phyloP scores from a whole-genome alignment of 2,888 invertebrate genomes.

The Drosophila birchii region DNA sequence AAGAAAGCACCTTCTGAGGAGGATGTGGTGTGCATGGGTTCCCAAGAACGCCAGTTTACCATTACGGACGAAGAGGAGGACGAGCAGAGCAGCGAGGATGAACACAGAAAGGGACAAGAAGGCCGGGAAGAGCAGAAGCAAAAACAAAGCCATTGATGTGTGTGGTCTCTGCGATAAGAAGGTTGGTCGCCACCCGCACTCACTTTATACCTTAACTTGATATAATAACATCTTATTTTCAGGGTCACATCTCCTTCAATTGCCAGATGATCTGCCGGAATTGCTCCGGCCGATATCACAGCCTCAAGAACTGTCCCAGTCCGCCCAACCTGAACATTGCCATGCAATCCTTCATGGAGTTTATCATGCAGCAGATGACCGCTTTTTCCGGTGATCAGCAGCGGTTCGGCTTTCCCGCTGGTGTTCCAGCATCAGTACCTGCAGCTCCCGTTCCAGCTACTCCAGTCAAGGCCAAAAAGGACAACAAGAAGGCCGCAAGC shows the following conservation, averaged over 20 bases:
- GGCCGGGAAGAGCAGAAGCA: constrained; percentile 23
- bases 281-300: constrained; percentile 78
- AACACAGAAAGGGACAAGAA: constrained; percentile 27
- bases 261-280: constrained; percentile 82
- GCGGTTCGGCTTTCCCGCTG: constrained; percentile 51
- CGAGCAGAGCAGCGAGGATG: constrained; percentile 20
- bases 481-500: constrained; percentile 44
- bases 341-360: constrained; percentile 82
- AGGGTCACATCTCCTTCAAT: constrained; percentile 82
- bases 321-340: constrained; percentile 80
- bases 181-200: constrained; percentile 49
- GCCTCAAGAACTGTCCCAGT: constrained; percentile 76
- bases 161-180: constrained; percentile 81
- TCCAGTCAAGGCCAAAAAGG: constrained; percentile 52
- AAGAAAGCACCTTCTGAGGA: constrained; percentile 61
- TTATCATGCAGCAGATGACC: constrained; percentile 79
- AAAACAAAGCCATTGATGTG: constrained; percentile 14
- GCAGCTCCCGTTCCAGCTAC: constrained; percentile 2
- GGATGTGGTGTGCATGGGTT: constrained; percentile 82
- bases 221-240: not conserved
- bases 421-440: not conserved
- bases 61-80: constrained; percentile 74
- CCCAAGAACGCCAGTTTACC: constrained; percentile 60
- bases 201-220: no score
- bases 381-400: constrained; percentile 65